phyloP scores from a whole-genome alignment of 2,888 invertebrate genomes.

The Lycaena phlaeas region DNA sequence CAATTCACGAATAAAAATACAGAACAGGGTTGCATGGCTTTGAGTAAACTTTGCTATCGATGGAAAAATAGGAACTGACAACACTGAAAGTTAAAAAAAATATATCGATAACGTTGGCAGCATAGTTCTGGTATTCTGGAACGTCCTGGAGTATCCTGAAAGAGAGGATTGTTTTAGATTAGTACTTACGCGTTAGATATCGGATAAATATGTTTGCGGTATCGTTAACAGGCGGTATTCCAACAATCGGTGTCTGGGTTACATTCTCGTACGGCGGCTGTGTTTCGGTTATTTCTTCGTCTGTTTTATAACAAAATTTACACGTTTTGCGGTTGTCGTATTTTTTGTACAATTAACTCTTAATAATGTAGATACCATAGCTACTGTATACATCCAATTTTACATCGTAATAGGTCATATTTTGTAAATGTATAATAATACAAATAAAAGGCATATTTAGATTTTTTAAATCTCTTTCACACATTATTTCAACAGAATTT shows the following conservation, averaged over 20 bases:
- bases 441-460: too few relatives aligned
- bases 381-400: not conserved
- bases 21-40: conserved; percentile 9
- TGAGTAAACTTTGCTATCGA: conserved; percentile 12
- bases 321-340: conserved; percentile 55
- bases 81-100: not conserved
- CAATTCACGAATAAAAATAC: conserved; percentile 13
- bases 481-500: too few relatives aligned
- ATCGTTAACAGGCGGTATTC: conserved; percentile 44
- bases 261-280: conserved; percentile 6
- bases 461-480: too few relatives aligned
- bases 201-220: conserved; percentile 50
- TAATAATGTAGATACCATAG: not conserved
- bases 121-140: too few relatives aligned
- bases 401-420: too few relatives aligned
- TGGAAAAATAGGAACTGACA: conserved; percentile 11
- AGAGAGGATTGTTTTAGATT: conserved; percentile 33
- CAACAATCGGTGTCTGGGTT: conserved; percentile 41
- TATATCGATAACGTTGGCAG: conserved; percentile 4
- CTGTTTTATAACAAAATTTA: conserved; percentile 49
- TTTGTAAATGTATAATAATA: too few relatives aligned
- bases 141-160: conserved; percentile 32
- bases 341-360: conserved; percentile 28
- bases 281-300: conserved; percentile 28
- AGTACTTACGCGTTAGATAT: conserved; percentile 61